Conservation (phyloP, 1,140 invertebrate species). For the Protaetia brevitarsis region DNA sequence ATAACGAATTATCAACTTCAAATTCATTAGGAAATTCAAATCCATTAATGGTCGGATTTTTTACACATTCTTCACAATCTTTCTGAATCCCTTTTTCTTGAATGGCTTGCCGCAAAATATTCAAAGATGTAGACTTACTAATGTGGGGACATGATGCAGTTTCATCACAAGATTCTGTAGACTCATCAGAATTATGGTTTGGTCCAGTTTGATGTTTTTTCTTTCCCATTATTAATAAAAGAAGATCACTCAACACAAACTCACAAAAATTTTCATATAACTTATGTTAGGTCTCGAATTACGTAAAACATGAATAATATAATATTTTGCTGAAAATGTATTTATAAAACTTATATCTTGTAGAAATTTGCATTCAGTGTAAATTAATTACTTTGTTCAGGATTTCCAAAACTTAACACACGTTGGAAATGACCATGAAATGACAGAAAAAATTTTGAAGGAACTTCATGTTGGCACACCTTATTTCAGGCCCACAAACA, state of each 20-base stretch:
- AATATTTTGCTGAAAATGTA: no score
- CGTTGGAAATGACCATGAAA: background rate
- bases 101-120: slow-evolving; percentile 60
- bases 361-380: no score
- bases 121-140: slow-evolving; percentile 64
- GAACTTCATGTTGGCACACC: background rate
- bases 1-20: slow-evolving; percentile 61
- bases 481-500: no score
- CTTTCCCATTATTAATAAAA: slow-evolving; percentile 51
- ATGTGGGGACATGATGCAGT: slow-evolving; percentile 64
- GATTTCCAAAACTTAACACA: background rate
- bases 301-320: background rate
- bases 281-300: background rate
- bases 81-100: slow-evolving; percentile 55
- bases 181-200: slow-evolving; percentile 52
- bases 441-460: background rate
- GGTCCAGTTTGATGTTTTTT: slow-evolving; percentile 64
- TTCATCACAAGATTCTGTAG: slow-evolving; percentile 62
- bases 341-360: no score
- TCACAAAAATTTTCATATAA: background rate
- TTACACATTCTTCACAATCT: slow-evolving; percentile 63
- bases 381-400: background rate
- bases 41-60: slow-evolving; percentile 38
- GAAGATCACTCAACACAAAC: background rate
- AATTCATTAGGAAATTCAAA: slow-evolving; percentile 48